These are phyloP conservation scores for Anthophora plumipes DNA, from an alignment of 2,888 invertebrate genomes.

Conservation along the genomic window DNA sequence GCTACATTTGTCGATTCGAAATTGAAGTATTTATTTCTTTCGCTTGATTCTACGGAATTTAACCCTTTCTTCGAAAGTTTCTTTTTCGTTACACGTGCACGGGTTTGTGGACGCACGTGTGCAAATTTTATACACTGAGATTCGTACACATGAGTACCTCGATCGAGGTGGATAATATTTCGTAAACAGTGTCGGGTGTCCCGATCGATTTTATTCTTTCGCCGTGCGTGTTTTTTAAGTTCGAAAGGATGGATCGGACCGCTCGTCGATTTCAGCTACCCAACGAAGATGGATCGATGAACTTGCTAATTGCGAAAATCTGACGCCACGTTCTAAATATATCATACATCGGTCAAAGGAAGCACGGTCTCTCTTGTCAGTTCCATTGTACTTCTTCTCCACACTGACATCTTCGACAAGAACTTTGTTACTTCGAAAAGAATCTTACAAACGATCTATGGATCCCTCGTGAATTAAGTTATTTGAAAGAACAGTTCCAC, in stretches of 20 bases:
- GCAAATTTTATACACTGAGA: constrained; percentile 33
- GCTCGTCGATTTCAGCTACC: constrained; percentile 26
- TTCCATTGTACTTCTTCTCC: too few relatives aligned
- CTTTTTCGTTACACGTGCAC: constrained; percentile 5
- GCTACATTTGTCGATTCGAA: too few relatives aligned
- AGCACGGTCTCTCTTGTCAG: too few relatives aligned
- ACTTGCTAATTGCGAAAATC: not conserved
- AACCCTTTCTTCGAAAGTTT: not conserved
- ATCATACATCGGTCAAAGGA: not conserved
- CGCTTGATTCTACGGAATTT: not conserved
- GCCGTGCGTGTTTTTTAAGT: constrained; percentile 27
- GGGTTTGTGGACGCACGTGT: constrained; percentile 38
- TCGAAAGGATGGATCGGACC: constrained; percentile 14
- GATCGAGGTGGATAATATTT: constrained; percentile 67
- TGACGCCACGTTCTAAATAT: not conserved
- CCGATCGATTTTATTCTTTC: constrained; percentile 50
- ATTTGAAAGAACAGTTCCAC: too few relatives aligned
- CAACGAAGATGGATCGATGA: constrained; percentile 27
- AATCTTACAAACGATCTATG: too few relatives aligned
- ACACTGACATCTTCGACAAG: too few relatives aligned
- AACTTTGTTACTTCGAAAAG: too few relatives aligned
- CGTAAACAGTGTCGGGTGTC: constrained; percentile 67
- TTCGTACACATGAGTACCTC: constrained; percentile 52
- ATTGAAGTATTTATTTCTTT: not conserved
- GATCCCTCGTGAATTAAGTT: too few relatives aligned